Evolutionary conservation across 2,797 vertebrate species (phyloP), one percentile per base, ranked within the genome.

Genomic region (Lophotriccus pileatus): DNA sequence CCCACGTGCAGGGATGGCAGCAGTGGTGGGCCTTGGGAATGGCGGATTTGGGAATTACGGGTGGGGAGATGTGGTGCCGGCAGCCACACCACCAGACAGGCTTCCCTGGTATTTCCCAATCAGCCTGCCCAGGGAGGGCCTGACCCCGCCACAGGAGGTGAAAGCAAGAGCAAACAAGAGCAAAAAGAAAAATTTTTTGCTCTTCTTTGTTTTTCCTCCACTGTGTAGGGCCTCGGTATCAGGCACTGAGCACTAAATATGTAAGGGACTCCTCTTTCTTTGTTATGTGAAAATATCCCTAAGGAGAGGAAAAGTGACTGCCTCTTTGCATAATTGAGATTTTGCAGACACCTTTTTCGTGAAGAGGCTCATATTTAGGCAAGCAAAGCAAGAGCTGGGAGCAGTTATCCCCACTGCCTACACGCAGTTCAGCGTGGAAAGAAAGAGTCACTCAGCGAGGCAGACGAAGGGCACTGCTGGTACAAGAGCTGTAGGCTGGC

Each of bases 391-490:
- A 24, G 27, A 91, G n/a, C 49, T 56, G 52, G 25, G 32, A 47
- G 69, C 1, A 2, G 28, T 36, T 49, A 7, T 52, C 34, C 18
- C 13, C 13, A 2, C 36, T 79, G 72, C 24, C 63, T 22, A 10
- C 28, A 36, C 32, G 30, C 27, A 43, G 12, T 1, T 39, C 76
- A 56, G n/a, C 0, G 1, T 3, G 41, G 43, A 16, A 3, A 63
- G 46, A 21, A 41, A 11, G 21, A 72, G 27, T 15, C 44, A 56
- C 10, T 7, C 59, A 53, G 58, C 0, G 6, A 30, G 56, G 9
- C 64, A 86, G 22, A 25, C 0, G 0, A 34, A 30, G 1, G 0
- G 44, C 8, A 70, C 60, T 0, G 3, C 78, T 23, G 46, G 64
- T 41, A 41, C 30, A 15, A 37, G 41, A 53, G 22, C 23, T 74